Conservation (phyloP, 2,888 invertebrate genomes). For the Orthosia incerta region DNA sequence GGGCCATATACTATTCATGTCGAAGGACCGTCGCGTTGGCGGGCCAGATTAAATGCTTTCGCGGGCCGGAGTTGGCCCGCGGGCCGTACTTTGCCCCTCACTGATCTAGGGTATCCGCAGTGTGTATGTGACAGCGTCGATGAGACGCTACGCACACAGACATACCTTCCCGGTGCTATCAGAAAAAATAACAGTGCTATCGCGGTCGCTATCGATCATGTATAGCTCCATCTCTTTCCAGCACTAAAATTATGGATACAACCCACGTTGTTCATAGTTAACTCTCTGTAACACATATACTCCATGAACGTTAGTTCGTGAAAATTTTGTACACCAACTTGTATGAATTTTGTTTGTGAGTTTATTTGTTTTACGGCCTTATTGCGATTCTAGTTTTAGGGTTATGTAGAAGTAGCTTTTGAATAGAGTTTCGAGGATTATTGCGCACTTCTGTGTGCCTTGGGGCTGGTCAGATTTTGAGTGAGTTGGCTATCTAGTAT, state of each 20-base stretch:
- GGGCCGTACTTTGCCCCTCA: too few species aligned
- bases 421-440: conserved; percentile 68
- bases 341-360: conserved; percentile 70
- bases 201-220: too few species aligned
- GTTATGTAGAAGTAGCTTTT: conserved; percentile 53
- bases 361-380: conserved; percentile 59
- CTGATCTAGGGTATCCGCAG: too few species aligned
- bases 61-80: too few species aligned
- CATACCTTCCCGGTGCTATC: too few species aligned
- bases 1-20: too few species aligned
- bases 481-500: conserved; percentile 46
- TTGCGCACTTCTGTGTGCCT: conserved; percentile 68
- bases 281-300: conserved; percentile 14
- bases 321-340: conserved; percentile 68
- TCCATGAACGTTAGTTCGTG: conserved; percentile 39
- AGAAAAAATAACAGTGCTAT: too few species aligned
- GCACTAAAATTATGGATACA: too few species aligned
- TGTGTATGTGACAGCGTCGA: background rate
- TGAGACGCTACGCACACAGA: background rate
- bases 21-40: too few species aligned
- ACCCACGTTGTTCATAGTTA: background rate
- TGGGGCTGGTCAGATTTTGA: conserved; percentile 42
- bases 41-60: too few species aligned
- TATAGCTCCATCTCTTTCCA: too few species aligned
- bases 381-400: conserved; percentile 67